Base-by-base conservation (phyloP, 2,888 invertebrate genomes). In the Drosophila limbata region DNA sequence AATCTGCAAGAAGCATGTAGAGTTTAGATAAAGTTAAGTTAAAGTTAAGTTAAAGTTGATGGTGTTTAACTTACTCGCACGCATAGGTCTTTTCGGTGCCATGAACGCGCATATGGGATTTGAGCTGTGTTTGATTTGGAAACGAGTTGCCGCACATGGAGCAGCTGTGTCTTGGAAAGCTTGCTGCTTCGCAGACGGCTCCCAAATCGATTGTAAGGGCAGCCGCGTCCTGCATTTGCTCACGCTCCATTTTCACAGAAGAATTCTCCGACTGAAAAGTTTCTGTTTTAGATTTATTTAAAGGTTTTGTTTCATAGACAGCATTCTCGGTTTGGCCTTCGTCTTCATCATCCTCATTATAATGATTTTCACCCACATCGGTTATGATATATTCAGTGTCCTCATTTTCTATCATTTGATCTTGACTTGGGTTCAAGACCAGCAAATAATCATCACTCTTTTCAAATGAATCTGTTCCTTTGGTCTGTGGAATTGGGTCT, bases 51-150 rank as follows among this genome's bases (percentile, higher is more conserved):
- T 47, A 10, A n/a, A n/a, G n/a, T n/a, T 17, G 4, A 10, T 6
- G 1, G 1, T 4, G 9, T 0, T 13, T 2, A 1, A 71, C 75
- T 56, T 67, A 84, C 84, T 84, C 84, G 89, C 84, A 84, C 17
- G 84, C 71, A 42, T 51, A 81, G n/a, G 2, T 56, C 47, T 55
- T 77, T n/a, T 69, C 73, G n/a, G 48, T 71, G 40, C 60, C 55
- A 50, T 81, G 84, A 3, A 31, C 39, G 1, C 78, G 74, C n/a
- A 61, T n/a, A 47, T 87, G 87, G 0, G 66, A 48, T 4, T 67
- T 78, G 1, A 77, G 78, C 10, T 77, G 73, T 0, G 56, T 19
- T 10, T 42, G 19, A 25, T 64, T 73, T 3, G 55, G 37, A 44
- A 77, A 80, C 6, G 72, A 69, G 10, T 72, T 88, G 44, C 51